A percentile compares a stretch with the other conserved stretches of the same genome.
Conservation (phyloP, 2,888 invertebrate genomes). For the Euclidia mi region DNA sequence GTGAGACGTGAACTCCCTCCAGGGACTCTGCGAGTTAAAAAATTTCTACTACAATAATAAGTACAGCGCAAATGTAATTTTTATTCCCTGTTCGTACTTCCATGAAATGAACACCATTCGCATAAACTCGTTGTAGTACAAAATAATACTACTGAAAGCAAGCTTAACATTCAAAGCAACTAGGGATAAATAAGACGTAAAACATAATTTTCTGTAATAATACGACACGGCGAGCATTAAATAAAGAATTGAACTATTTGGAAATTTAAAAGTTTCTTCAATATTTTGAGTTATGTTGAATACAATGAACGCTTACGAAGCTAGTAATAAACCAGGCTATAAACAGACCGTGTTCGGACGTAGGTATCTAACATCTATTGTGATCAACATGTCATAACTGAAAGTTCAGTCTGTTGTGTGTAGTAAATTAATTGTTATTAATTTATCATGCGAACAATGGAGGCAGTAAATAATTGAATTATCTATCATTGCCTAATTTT, state of each 20-base stretch:
- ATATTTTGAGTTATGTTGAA: too few species aligned
- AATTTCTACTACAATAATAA: background rate
- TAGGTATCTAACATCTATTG: constrained; percentile 30
- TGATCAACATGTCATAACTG: constrained; percentile 21
- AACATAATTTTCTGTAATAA: background rate
- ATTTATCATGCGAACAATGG: constrained; percentile 34
- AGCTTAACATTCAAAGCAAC: constrained; percentile 6
- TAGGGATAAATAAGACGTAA: background rate
- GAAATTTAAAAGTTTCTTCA: too few species aligned
- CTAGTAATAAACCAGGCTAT: constrained; percentile 5
- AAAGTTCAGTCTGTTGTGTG: constrained; percentile 27
- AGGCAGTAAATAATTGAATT: constrained; percentile 46
- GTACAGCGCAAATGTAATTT: background rate
- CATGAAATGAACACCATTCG: constrained; percentile 1
- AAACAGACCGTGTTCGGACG: constrained; percentile 11
- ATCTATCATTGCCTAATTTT: constrained; percentile 43
- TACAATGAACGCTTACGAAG: background rate
- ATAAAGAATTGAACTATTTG: too few species aligned
- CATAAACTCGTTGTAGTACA: background rate
- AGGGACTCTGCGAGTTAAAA: background rate
- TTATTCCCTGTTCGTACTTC: constrained; percentile 5
- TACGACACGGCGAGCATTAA: background rate
- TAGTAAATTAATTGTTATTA: constrained; percentile 47
- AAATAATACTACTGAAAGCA: background rate
- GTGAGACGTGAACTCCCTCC: background rate